Base-by-base conservation (phyloP, 2,113 vertebrate species). In the Ciconia boyciana region DNA sequence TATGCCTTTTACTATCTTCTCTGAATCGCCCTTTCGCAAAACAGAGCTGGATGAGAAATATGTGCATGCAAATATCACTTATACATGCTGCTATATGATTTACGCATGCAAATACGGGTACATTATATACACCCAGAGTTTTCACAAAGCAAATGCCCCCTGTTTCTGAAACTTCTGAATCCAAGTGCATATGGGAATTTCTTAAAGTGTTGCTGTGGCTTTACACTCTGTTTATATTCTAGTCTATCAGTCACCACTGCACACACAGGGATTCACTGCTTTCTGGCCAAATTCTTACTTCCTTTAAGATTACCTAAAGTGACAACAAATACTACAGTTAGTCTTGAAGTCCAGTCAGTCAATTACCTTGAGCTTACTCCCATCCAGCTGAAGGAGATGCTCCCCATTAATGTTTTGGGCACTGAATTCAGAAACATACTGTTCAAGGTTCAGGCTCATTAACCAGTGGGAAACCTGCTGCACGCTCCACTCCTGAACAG, bases 391-490 rank as follows among this genome's bases (percentile, higher is more conserved):
- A 76, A 99, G 98, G 82, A 99, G 98, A 82, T 98, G 98, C 60
- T 99, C 98, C 95, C 99, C 99, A 17, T 99, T 98, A 91, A 99
- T 96, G 91, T 98, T 99, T 91, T 99, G 99, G 98, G 99, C 98
- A 95, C 98, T 99, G 98, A 99, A 99, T 98, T 99, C 98, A 44
- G 99, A 97, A 93, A 99, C 98, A 66, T 99, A 98, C 57, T 99
- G 99, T 81, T 99, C 99, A 96, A 99, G 97, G 97, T 98, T 98
- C 83, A 99, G 98, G 93, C 98, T 99, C 97, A 97, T 97, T 46
- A 99, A 94, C 99, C 99, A 99, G 97, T 98, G 98, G 58, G 98
- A 98, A 82, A 99, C 99, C 89, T 99, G 99, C 96, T 99, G 99
- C 80, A 98, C 97, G 10, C 97, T 99, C 99, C 99, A 99, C 34